phyloP scores from a whole-genome alignment of 2,888 invertebrate species.

The Andrena chrysosceles region DNA sequence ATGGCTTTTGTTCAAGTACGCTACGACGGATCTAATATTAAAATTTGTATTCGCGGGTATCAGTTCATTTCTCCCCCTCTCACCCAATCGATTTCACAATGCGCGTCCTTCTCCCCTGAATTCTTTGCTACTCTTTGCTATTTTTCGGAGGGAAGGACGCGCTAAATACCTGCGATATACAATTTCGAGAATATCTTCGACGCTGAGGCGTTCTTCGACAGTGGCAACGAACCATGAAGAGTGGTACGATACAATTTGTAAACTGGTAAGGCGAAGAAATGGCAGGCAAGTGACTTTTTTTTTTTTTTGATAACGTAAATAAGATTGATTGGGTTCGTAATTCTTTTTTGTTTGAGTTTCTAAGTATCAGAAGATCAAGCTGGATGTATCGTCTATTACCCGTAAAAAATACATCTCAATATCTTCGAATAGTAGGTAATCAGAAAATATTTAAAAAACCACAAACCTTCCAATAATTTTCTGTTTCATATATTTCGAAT shows the following conservation, averaged over 20 bases:
- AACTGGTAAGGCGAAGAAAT: neutral
- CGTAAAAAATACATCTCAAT: no score
- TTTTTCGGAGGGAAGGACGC: constrained; percentile 9
- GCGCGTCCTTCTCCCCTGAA: constrained; percentile 3
- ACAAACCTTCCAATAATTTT: no score
- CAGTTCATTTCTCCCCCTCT: constrained; percentile 66
- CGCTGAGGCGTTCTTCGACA: constrained; percentile 31
- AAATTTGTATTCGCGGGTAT: constrained; percentile 70
- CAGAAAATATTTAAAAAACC: no score
- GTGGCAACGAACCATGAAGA: constrained; percentile 8
- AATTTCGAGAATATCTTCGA: constrained; percentile 20
- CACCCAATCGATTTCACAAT: constrained; percentile 21
- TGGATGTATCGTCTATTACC: no score
- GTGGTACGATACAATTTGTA: neutral
- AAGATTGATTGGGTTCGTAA: no score
- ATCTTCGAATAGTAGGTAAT: no score
- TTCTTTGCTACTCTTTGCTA: constrained; percentile 8
- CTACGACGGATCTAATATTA: constrained; percentile 68
- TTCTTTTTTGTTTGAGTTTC: no score
- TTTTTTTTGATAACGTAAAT: no score
- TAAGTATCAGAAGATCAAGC: no score
- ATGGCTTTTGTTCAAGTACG: constrained; percentile 38
- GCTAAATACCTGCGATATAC: constrained; percentile 42
- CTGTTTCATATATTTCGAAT: no score
- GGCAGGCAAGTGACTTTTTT: neutral